phyloP scores from a whole-genome alignment of 2,888 invertebrate species.

The Spisula subtruncata region DNA sequence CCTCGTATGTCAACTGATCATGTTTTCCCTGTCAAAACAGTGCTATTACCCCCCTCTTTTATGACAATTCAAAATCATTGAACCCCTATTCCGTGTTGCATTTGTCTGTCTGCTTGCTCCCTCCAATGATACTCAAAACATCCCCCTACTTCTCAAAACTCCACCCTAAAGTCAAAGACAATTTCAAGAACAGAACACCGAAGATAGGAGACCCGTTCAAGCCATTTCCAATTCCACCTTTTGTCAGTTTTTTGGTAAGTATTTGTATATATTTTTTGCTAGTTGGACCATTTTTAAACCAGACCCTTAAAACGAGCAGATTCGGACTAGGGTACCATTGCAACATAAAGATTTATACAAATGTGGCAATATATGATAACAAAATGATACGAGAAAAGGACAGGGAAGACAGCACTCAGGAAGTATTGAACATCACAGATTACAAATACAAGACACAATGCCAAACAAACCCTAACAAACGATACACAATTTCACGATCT shows the following conservation, averaged over 20 bases:
- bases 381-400: too few species aligned
- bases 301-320: not conserved
- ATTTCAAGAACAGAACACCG: not conserved
- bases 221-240: not conserved
- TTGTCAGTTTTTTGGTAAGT: constrained; percentile 14
- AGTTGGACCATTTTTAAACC: not conserved
- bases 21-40: not conserved
- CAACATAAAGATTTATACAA: too few species aligned
- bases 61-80: not conserved
- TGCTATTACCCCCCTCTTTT: not conserved
- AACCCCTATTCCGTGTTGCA: not conserved
- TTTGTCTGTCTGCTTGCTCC: not conserved
- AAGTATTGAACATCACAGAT: too few species aligned
- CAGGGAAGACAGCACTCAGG: too few species aligned
- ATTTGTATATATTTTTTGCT: not conserved
- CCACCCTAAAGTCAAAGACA: constrained; percentile 15
- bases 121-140: not conserved
- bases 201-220: not conserved
- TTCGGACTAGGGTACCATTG: too few species aligned
- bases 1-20: not conserved
- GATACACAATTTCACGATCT: too few species aligned
- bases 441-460: too few species aligned
- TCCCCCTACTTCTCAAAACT: not conserved
- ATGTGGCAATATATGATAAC: too few species aligned
- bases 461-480: too few species aligned